A percentile compares a stretch with the other conserved stretches of the same genome.
phyloP scores from a whole-genome alignment of 2,888 invertebrate species.

The Drosophila meridionalis region DNA sequence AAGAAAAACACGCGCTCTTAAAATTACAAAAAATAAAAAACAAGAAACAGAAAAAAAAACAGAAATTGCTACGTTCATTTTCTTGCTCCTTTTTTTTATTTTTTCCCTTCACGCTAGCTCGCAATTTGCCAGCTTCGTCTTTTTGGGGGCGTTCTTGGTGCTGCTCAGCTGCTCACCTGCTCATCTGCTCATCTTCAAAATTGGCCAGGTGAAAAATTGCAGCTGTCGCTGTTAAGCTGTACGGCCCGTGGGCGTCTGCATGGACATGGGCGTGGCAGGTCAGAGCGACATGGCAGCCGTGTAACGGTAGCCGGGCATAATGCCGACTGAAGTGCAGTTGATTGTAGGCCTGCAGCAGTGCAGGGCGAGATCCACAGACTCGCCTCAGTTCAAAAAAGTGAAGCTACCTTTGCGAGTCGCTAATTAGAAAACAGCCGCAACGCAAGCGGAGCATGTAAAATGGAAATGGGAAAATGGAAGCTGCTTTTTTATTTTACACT shows the following conservation, averaged over 20 bases:
- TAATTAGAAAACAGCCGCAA: conserved; percentile 16
- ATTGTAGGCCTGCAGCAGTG: conserved; percentile 59
- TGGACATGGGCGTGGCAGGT: conserved; percentile 40
- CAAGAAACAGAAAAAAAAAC: conserved; percentile 31
- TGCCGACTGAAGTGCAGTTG: conserved; percentile 66
- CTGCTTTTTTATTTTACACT: not conserved
- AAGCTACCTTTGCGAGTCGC: conserved; percentile 1
- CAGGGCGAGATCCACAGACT: conserved; percentile 1
- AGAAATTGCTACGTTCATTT: conserved; percentile 57
- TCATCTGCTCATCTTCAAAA: conserved; percentile 79
- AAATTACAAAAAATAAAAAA: conserved; percentile 54
- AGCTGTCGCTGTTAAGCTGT: conserved; percentile 75
- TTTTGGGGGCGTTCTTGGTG: conserved; percentile 29
- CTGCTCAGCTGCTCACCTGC: conserved; percentile 17
- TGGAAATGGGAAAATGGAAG: not conserved
- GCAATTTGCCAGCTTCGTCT: conserved; percentile 55
- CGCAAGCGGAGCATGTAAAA: not conserved
- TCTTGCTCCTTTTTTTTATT: conserved; percentile 2
- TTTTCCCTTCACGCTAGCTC: conserved; percentile 35
- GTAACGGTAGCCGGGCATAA: conserved; percentile 30
- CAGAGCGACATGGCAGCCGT: conserved; percentile 44
- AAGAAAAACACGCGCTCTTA: conserved; percentile 61
- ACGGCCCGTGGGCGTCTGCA: conserved; percentile 25
- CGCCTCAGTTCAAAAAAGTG: not conserved
- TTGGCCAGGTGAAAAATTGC: conserved; percentile 84